Percentiles rank a stretch among this genome's conserved stretches.
Evolutionary conservation across 1,140 invertebrate genomes (phyloP).

Genomic region (Neoseiulus cucumeris): DNA sequence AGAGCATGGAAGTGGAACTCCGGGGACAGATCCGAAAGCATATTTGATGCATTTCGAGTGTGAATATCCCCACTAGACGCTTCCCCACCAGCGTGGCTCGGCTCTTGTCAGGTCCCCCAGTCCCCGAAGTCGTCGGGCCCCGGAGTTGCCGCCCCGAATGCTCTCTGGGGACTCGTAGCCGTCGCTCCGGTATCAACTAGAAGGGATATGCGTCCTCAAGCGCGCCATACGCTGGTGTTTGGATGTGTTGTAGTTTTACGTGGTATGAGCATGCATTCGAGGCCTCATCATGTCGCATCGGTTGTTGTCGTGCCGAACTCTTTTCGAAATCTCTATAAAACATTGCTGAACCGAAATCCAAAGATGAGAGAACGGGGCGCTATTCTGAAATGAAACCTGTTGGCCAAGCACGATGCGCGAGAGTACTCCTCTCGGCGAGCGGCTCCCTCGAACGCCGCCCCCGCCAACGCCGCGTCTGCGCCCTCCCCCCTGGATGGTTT

Average conservation of each 20-base stretch:
- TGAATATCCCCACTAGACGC: background rate
- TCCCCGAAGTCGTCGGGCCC: no score
- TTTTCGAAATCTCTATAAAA: no score
- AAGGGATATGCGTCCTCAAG: background rate
- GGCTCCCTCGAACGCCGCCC: no score
- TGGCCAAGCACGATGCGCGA: no score
- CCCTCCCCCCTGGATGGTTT: no score
- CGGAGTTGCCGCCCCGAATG: background rate
- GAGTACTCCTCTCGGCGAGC: no score
- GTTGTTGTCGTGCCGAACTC: no score
- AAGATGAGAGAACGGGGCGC: no score
- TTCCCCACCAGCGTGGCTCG: background rate
- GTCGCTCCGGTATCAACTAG: slow-evolving; percentile 8
- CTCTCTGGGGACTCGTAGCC: slow-evolving; percentile 2
- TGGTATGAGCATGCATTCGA: background rate
- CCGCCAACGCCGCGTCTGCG: no score
- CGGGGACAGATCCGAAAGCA: background rate
- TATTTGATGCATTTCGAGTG: slow-evolving; percentile 1
- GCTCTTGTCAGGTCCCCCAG: background rate
- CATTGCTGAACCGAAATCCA: background rate
- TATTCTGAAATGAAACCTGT: no score
- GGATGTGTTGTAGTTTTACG: background rate
- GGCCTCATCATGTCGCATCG: no score
- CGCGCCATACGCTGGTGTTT: background rate
- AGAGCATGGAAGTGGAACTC: no score